Evolutionary conservation across 2,888 invertebrate species (phyloP).

Genomic region (Drosophila formosana): DNA sequence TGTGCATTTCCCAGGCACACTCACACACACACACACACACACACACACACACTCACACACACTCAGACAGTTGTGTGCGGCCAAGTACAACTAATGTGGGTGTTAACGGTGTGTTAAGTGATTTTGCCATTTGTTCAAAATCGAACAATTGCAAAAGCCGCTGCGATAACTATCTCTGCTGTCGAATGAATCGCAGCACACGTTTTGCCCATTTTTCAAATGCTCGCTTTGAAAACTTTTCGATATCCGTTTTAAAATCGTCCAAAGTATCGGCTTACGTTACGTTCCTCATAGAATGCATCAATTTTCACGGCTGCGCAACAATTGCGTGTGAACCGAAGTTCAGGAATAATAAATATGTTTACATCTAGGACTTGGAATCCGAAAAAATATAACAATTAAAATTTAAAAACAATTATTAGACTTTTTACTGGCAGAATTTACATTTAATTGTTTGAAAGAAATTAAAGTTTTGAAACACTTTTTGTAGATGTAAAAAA

Average conservation of each 20-base stretch:
- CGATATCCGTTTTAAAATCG: constrained; percentile 72
- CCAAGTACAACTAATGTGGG: constrained; percentile 80
- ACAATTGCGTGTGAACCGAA: constrained; percentile 6
- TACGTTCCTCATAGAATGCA: not conserved
- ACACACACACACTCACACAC: not conserved
- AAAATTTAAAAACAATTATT: too few species aligned
- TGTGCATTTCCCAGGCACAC: constrained; percentile 52
- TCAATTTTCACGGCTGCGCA: constrained; percentile 19
- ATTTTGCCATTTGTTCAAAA: constrained; percentile 70
- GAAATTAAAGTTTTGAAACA: too few species aligned
- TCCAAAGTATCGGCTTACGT: constrained; percentile 62
- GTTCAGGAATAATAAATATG: too few species aligned
- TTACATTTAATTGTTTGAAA: too few species aligned
- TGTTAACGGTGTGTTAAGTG: constrained; percentile 82
- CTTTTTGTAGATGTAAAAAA: too few species aligned
- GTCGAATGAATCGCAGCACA: constrained; percentile 66
- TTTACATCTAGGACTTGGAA: too few species aligned
- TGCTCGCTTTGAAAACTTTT: constrained; percentile 41
- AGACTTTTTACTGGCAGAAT: too few species aligned
- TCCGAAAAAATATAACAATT: too few species aligned
- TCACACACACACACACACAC: constrained; percentile 6
- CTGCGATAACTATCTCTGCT: constrained; percentile 68
- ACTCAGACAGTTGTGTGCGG: constrained; percentile 54
- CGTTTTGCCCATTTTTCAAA: constrained; percentile 81
- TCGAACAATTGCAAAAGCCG: constrained; percentile 64